Conservation (phyloP, 2,888 invertebrate genomes). For the Lepidochrysops patricia region DNA sequence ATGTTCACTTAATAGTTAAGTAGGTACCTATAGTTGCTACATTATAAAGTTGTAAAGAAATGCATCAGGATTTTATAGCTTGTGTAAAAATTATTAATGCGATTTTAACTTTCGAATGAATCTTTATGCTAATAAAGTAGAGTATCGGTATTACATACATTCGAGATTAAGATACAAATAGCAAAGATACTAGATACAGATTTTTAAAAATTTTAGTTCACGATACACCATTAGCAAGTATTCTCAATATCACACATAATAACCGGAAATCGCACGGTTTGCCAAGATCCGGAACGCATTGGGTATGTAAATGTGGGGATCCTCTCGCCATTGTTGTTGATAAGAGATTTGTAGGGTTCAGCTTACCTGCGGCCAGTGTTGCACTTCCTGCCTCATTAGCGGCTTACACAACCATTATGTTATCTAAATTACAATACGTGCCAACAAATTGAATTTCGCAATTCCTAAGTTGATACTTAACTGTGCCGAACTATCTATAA, state of each 20-base stretch:
- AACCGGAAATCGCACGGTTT: constrained; percentile 29
- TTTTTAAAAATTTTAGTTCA: too few relatives aligned
- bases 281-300: constrained; percentile 39
- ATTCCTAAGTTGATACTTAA: not conserved
- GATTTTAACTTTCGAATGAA: not conserved
- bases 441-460: not conserved
- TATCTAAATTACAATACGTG: constrained; percentile 5
- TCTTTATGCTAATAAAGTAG: too few relatives aligned
- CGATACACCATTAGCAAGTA: not conserved
- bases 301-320: constrained; percentile 37
- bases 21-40: too few relatives aligned
- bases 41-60: too few relatives aligned
- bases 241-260: constrained; percentile 21
- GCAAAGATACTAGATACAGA: too few relatives aligned
- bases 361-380: constrained; percentile 16
- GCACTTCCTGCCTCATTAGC: constrained; percentile 9
- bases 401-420: constrained; percentile 7
- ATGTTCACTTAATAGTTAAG: not conserved
- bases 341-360: constrained; percentile 24
- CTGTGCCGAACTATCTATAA: not conserved
- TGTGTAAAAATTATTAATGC: too few relatives aligned
- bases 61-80: too few relatives aligned
- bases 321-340: constrained; percentile 42
- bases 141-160: not conserved
- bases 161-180: too few relatives aligned